phyloP scores from a whole-genome alignment of 2,797 vertebrate species.

The Salmo trutta region DNA sequence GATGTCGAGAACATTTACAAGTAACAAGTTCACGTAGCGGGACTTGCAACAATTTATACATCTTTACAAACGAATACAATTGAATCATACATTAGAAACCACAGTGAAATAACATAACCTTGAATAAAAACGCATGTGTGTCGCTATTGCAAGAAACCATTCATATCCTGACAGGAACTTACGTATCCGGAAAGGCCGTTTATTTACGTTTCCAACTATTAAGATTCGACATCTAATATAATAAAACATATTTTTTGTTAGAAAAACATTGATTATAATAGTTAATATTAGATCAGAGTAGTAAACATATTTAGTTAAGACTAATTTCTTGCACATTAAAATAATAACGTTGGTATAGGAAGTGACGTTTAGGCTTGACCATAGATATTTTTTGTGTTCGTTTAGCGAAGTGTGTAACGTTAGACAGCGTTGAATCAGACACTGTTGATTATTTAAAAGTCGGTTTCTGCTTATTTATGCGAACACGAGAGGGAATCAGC shows the following conservation, averaged over 20 bases:
- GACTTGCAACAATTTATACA: conserved; percentile 48
- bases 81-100: background rate
- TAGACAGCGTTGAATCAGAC: conserved; percentile 11
- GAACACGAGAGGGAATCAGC: background rate
- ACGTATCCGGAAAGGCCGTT: conserved; percentile 27
- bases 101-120: conserved; percentile 20
- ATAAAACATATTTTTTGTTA: background rate
- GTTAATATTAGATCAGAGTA: too few species aligned
- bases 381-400: background rate
- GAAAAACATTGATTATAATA: background rate
- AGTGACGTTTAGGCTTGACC: conserved; percentile 31
- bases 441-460: background rate
- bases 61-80: conserved; percentile 5
- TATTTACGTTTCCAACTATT: conserved; percentile 16
- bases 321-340: background rate
- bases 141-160: too few species aligned
- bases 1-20: conserved; percentile 12
- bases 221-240: background rate
- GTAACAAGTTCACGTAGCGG: conserved; percentile 16
- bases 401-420: background rate
- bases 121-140: conserved; percentile 20
- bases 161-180: conserved; percentile 50
- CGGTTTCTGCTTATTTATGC: conserved; percentile 3
- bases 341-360: conserved; percentile 22
- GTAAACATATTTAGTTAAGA: background rate